These are phyloP conservation scores for Archips crataeganus DNA, from an alignment of 2,888 invertebrate species.

Conservation along the genomic window DNA sequence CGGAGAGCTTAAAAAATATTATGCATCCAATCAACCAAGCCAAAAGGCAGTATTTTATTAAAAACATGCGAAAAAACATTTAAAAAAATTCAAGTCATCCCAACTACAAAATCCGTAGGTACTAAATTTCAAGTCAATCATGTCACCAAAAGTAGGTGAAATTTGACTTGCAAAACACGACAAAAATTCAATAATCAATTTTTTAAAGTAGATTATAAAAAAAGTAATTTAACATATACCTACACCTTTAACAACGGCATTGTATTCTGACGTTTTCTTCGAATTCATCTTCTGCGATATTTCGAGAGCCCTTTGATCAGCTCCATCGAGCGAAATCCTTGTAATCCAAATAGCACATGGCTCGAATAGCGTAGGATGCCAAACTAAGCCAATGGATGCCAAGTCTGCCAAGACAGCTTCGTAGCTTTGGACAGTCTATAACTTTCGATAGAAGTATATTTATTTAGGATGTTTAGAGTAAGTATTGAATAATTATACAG, in stretches of 20 bases:
- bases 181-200: no score
- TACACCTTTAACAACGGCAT: background rate
- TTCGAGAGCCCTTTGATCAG: constrained; percentile 21
- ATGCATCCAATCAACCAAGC: no score
- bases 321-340: constrained; percentile 22
- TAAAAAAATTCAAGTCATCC: no score
- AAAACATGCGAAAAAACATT: no score
- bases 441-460: background rate
- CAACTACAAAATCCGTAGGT: no score
- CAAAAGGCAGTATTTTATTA: no score
- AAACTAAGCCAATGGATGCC: constrained; percentile 15
- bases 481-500: background rate
- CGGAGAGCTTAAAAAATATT: no score
- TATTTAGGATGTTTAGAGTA: background rate
- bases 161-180: no score
- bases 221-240: no score
- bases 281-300: background rate
- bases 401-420: constrained; percentile 25
- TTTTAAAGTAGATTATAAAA: no score
- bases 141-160: no score
- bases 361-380: constrained; percentile 20
- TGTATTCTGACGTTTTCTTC: background rate
- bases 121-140: no score
- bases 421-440: constrained; percentile 17
- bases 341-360: constrained; percentile 25